Percentiles rank a stretch among this genome's conserved stretches.
Conservation (phyloP, 2,888 invertebrate genomes). For the Acanthosepion pharaonis region DNA sequence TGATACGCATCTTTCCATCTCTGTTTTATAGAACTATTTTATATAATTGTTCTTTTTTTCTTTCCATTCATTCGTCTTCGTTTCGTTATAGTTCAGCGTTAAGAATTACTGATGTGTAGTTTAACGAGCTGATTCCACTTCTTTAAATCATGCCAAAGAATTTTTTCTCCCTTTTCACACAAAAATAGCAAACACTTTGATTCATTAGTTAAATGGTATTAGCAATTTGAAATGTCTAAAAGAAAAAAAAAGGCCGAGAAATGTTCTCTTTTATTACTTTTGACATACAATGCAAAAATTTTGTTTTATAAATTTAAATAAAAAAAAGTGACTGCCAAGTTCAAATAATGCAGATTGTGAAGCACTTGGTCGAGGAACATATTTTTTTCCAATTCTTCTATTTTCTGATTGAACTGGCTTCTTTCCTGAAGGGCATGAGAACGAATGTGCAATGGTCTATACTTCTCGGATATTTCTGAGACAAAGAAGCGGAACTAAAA, state of each 20-base stretch:
- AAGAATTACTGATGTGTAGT: not conserved
- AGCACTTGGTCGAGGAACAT: not conserved
- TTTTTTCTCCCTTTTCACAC: not conserved
- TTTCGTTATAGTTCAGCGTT: not conserved
- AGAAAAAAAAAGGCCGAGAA: not conserved
- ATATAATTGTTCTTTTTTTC: not conserved
- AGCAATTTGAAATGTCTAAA: not conserved
- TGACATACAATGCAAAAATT: not conserved
- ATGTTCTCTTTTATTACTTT: not conserved
- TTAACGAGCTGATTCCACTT: not conserved
- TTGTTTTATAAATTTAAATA: not conserved
- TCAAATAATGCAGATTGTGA: not conserved
- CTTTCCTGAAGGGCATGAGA: not conserved
- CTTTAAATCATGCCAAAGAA: not conserved
- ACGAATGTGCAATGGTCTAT: not conserved
- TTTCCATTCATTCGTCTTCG: not conserved
- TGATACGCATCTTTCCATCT: not conserved
- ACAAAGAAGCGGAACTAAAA: not conserved
- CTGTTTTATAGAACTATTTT: not conserved
- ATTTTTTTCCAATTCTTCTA: not conserved
- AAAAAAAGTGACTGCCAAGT: not conserved
- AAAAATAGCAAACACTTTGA: not conserved
- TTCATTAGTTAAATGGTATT: not conserved
- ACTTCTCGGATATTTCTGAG: not conserved
- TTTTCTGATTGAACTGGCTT: not conserved